Percentiles rank a stretch among this genome's conserved stretches.
Evolutionary conservation across 2,888 invertebrate genomes (phyloP).

Genomic region (Vandiemenella viatica): DNA sequence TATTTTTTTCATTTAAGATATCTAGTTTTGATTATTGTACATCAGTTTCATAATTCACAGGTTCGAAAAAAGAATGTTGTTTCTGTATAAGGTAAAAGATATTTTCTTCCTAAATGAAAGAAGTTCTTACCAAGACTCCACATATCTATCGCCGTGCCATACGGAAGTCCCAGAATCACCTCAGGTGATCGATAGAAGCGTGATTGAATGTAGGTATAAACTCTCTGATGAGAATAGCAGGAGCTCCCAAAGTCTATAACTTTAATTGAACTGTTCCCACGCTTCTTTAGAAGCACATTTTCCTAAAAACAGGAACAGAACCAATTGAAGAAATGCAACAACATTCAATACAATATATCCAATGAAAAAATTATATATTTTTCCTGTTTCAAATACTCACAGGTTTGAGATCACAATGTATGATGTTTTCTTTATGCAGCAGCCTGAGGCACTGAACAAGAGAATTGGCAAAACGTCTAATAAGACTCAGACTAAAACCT

Average conservation of each 20-base stretch:
- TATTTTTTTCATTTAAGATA: no score
- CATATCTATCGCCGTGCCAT: conserved; percentile 97
- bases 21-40: no score
- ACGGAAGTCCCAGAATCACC: conserved; percentile 85
- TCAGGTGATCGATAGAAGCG: conserved; percentile 97
- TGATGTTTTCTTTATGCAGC: conserved; percentile 85
- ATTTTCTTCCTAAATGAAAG: neutral
- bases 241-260: conserved; percentile 99
- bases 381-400: conserved; percentile 7
- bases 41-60: no score
- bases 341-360: neutral
- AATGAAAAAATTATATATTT: neutral
- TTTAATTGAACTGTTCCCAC: conserved; percentile 96
- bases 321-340: neutral
- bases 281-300: conserved; percentile 95
- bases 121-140: conserved; percentile 54
- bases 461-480: conserved; percentile 95
- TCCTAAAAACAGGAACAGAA: conserved; percentile 33
- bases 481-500: conserved; percentile 91
- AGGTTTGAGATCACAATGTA: conserved; percentile 99
- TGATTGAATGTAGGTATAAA: conserved; percentile 98
- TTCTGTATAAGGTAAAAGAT: no score
- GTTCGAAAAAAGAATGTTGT: no score
- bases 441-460: conserved; percentile 92
- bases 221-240: conserved; percentile 93